phyloP scores from a whole-genome alignment of 1,140 invertebrate species.

The Panagrolaimus sp. region DNA sequence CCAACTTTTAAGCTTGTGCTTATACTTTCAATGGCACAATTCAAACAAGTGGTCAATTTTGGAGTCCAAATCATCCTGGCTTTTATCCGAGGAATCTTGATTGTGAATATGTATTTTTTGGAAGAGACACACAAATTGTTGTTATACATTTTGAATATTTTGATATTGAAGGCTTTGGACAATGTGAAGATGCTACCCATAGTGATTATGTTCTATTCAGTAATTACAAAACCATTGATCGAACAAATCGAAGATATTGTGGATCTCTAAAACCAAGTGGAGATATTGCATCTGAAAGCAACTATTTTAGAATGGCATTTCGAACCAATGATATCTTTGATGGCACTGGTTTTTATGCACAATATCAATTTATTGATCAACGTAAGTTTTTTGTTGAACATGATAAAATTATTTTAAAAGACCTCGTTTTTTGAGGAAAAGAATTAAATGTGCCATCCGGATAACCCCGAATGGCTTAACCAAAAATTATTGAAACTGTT shows the following conservation, averaged over 20 bases:
- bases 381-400: slow-evolving; percentile 28
- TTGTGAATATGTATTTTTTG: slow-evolving; percentile 89
- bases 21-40: slow-evolving; percentile 69
- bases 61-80: slow-evolving; percentile 85
- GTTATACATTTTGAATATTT: slow-evolving; percentile 81
- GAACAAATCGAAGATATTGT: slow-evolving; percentile 78
- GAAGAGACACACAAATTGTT: slow-evolving; percentile 73
- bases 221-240: slow-evolving; percentile 78
- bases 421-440: too few species aligned
- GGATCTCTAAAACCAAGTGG: slow-evolving; percentile 65
- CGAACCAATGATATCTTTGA: slow-evolving; percentile 85
- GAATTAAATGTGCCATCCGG: too few species aligned
- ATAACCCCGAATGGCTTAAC: too few species aligned
- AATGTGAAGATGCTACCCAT: slow-evolving; percentile 76
- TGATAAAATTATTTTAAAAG: background rate
- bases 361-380: slow-evolving; percentile 70
- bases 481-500: too few species aligned
- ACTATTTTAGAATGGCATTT: slow-evolving; percentile 87
- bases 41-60: slow-evolving; percentile 73
- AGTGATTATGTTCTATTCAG: slow-evolving; percentile 91
- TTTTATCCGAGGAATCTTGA: slow-evolving; percentile 83
- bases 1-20: slow-evolving; percentile 60
- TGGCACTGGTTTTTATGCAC: slow-evolving; percentile 83
- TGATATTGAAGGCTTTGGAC: slow-evolving; percentile 80
- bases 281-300: slow-evolving; percentile 71